A percentile compares a stretch with the other conserved stretches of the same genome.
phyloP scores from a whole-genome alignment of 64 coral and sea anemone genomes.

The Montipora capricornis region DNA sequence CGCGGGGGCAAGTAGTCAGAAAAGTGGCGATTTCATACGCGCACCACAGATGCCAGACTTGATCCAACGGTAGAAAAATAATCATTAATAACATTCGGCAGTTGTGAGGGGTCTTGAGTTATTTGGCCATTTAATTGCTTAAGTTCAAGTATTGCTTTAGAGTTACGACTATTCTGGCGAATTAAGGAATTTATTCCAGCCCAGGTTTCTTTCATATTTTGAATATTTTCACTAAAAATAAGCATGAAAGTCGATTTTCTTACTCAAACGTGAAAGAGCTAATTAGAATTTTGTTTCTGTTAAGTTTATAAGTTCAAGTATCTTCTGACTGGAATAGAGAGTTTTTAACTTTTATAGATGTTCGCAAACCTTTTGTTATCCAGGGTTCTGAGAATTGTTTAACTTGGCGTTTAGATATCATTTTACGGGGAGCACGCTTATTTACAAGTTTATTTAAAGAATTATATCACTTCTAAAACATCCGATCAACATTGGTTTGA shows the following conservation, averaged over 20 bases:
- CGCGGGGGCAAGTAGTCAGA: too few relatives aligned
- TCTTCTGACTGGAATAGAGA: not conserved
- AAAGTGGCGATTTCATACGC: too few relatives aligned
- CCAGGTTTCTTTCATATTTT: too few relatives aligned
- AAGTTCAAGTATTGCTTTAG: too few relatives aligned
- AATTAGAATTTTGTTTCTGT: too few relatives aligned
- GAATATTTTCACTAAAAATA: too few relatives aligned
- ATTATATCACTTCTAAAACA: not conserved
- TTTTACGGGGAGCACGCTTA: slow-evolving; percentile 33
- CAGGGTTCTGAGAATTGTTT: slow-evolving; percentile 23
- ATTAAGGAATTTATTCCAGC: too few relatives aligned
- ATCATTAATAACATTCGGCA: not conserved
- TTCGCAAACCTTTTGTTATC: slow-evolving; percentile 20
- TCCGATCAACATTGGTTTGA: not conserved
- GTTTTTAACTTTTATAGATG: not conserved
- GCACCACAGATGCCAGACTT: not conserved
- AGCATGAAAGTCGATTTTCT: too few relatives aligned
- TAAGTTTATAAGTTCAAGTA: too few relatives aligned
- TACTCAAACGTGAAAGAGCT: too few relatives aligned
- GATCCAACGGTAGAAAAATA: not conserved
- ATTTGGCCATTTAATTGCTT: not conserved
- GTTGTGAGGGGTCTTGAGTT: not conserved
- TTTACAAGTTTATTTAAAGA: slow-evolving; percentile 35
- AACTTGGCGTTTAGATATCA: slow-evolving; percentile 11
- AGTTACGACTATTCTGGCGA: too few relatives aligned